phyloP scores from a whole-genome alignment of 2,113 vertebrate species.

The Tachysurus fulvidraco region DNA sequence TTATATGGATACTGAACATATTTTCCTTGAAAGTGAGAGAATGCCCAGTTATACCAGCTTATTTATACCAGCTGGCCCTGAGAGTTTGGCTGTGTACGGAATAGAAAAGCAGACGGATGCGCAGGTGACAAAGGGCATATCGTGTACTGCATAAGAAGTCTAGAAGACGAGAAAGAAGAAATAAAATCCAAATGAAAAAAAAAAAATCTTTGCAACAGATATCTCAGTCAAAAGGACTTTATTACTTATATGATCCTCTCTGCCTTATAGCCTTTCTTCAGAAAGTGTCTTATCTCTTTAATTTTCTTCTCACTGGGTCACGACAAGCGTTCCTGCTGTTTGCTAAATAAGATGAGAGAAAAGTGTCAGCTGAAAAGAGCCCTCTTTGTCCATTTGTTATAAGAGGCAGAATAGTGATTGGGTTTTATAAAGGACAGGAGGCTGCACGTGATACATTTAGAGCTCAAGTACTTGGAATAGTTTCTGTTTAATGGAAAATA shows the following conservation, averaged over 20 bases:
- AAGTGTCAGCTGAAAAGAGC: conserved; percentile 35
- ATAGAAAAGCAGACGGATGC: conserved; percentile 8
- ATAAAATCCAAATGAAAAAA: not conserved
- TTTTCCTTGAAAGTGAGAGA: not conserved
- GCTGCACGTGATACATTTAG: conserved; percentile 27
- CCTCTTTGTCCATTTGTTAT: conserved; percentile 61
- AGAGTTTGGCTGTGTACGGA: conserved; percentile 14
- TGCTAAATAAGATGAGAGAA: conserved; percentile 64
- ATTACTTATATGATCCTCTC: conserved; percentile 48
- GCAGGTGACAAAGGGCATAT: not conserved
- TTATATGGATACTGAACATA: not conserved
- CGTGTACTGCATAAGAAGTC: conserved; percentile 1
- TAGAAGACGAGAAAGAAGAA: conserved; percentile 9
- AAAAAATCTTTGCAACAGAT: conserved; percentile 15
- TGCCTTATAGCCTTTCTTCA: conserved; percentile 7
- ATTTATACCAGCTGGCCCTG: not conserved
- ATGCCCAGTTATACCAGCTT: no score
- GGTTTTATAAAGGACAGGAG: conserved; percentile 57
- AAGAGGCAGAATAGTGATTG: conserved; percentile 61
- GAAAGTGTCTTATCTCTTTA: conserved; percentile 45
- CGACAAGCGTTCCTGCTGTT: conserved; percentile 38
- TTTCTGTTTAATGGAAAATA: conserved; percentile 60
- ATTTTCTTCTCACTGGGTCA: conserved; percentile 52
- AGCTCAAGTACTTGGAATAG: conserved; percentile 53
- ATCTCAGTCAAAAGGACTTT: conserved; percentile 41